Base-by-base conservation (phyloP, 2,888 invertebrate species). In the Stenodera caucasica region DNA sequence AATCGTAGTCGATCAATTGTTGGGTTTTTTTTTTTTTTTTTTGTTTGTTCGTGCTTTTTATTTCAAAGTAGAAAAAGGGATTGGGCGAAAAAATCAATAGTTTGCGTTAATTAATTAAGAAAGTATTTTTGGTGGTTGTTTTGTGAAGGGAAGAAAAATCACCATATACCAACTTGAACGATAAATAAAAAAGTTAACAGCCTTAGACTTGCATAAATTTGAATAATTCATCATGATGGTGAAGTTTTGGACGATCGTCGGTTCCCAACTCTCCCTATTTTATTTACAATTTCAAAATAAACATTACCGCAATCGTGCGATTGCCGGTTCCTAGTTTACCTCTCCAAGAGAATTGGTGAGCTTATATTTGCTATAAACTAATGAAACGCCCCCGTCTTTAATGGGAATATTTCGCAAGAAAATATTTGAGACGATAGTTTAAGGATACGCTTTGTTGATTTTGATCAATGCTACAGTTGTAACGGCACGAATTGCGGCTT, bases 171-270 rank as follows among this genome's bases (percentile, higher is more conserved):
- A 45, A 52, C 33, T 30, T 33, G 15, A 33, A 21, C 52, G 52
- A 52, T 52, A 52, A 52, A 52, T 52, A 52, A 52, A 52, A 51
- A 52, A 14, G 9, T 52, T 12, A 26, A 26, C 52, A 33, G 18
- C 18, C 12, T 18, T 15, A 26, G 29, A 52, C 30, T 52, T 52
- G 52, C 52, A 52, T 52, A 29, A 52, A 52, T 52, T 52, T 32
- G 14, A 52, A 52, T 52, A 52, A 52, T 45, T 21, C 45, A 21
- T 45, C 45, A 21, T 21, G 11, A 12, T 45, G 9, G 11, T 45
- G 11, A 45, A 45, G 21, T 6, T 26, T 45, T 11, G 45, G 21
- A 2, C 21, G 1, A 52, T 32, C 52, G 30, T 15, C 7, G 23
- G 23, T 29, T 9, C 2, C 11, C 32, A 18, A 33, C 52, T 15